These are phyloP conservation scores for Atrichornis clamosus DNA, from an alignment of 2,113 vertebrate genomes.

Conservation along the genomic window DNA sequence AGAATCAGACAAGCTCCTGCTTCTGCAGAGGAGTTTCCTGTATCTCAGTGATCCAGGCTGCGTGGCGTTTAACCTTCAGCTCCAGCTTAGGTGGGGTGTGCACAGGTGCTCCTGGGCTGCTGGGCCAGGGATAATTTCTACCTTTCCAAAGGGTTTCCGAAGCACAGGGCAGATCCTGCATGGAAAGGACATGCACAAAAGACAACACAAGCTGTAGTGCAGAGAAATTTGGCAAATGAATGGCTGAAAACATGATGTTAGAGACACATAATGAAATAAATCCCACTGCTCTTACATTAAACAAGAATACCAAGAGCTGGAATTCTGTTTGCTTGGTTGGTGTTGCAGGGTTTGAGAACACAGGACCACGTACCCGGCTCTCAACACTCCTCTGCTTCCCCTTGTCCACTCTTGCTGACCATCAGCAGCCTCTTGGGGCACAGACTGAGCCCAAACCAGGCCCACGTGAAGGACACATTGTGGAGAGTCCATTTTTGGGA, in stretches of 20 bases:
- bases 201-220: background rate
- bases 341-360: background rate
- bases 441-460: background rate
- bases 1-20: constrained; percentile 5
- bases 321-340: background rate
- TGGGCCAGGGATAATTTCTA: background rate
- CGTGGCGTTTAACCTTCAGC: background rate
- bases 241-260: background rate
- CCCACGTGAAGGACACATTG: accelerated
- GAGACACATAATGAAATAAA: background rate
- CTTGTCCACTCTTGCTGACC: background rate
- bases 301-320: background rate
- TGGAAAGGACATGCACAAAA: background rate
- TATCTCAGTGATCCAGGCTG: constrained; percentile 19
- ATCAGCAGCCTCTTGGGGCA: background rate
- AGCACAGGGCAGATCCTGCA: background rate
- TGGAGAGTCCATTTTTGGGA: background rate
- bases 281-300: background rate
- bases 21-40: background rate
- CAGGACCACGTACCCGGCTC: accelerated
- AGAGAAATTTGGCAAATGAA: background rate
- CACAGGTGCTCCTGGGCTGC: background rate
- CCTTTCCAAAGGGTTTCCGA: background rate
- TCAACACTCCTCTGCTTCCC: background rate
- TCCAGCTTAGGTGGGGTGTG: background rate